phyloP scores from a whole-genome alignment of 2,797 vertebrate genomes.

The Natrix natrix region DNA sequence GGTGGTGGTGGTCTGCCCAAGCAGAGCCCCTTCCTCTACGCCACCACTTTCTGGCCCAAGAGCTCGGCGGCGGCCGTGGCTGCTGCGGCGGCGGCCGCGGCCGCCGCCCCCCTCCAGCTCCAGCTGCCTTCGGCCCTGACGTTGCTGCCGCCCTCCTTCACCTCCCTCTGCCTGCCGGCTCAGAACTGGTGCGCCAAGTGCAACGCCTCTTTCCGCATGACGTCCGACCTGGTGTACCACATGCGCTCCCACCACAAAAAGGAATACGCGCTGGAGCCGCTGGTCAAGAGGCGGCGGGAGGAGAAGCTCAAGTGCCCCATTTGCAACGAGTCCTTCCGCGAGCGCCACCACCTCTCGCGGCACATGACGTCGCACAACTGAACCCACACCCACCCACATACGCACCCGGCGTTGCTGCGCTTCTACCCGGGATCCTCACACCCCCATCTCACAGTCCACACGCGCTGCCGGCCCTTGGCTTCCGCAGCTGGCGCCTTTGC shows the following conservation, averaged over 20 bases:
- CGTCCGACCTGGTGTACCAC: constrained; percentile 97
- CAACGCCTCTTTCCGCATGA: constrained; percentile 98
- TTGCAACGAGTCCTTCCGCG: constrained; percentile 96
- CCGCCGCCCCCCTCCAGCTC: constrained; percentile 86
- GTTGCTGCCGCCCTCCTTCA: constrained; percentile 93
- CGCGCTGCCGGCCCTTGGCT: background rate
- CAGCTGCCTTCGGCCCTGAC: constrained; percentile 93
- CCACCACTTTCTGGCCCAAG: constrained; percentile 95
- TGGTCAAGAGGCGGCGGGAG: constrained; percentile 91
- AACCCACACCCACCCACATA: constrained; percentile 2
- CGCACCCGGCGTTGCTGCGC: too few species aligned
- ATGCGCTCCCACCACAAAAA: constrained; percentile 99
- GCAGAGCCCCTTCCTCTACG: constrained; percentile 90
- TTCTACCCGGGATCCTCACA: background rate
- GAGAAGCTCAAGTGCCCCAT: constrained; percentile 98
- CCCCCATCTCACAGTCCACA: background rate
- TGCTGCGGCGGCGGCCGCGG: constrained; percentile 74
- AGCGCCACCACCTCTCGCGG: constrained; percentile 94
- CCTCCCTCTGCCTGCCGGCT: constrained; percentile 92
- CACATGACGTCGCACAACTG: constrained; percentile 99
- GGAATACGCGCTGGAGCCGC: constrained; percentile 91
- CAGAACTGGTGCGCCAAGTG: constrained; percentile 99
- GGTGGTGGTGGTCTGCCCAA: constrained; percentile 83
- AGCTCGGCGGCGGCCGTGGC: constrained; percentile 71
- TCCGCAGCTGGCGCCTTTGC: background rate